These are phyloP conservation scores for Hyperoodon ampullatus DNA, from an alignment of 2,113 vertebrate species.

Conservation along the genomic window DNA sequence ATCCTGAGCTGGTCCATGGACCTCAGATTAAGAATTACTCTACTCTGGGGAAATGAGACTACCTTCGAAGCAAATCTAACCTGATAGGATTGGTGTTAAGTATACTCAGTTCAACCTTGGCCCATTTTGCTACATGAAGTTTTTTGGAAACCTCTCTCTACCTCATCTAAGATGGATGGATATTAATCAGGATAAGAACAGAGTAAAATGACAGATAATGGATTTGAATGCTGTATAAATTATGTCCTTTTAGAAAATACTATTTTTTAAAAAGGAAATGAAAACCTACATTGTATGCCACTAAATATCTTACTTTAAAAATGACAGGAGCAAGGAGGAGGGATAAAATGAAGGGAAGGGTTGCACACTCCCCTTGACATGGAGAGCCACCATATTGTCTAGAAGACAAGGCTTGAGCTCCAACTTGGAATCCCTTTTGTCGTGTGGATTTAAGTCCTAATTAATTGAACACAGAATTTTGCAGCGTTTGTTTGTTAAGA, in stretches of 20 bases:
- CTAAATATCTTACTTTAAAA: conserved; percentile 64
- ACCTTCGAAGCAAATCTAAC: neutral
- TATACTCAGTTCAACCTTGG: neutral
- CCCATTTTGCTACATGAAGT: fast-evolving
- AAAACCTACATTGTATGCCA: conserved; percentile 64
- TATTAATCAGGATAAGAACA: neutral
- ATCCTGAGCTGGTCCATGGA: neutral
- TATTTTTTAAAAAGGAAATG: conserved; percentile 76
- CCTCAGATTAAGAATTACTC: neutral
- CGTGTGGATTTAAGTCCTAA: conserved; percentile 73
- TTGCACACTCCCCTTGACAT: neutral
- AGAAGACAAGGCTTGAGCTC: neutral
- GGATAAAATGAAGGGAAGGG: neutral
- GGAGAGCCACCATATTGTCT: neutral
- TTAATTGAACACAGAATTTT: conserved; percentile 66
- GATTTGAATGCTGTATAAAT: neutral
- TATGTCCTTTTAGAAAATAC: neutral
- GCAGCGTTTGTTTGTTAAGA: conserved; percentile 57
- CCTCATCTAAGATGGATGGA: neutral
- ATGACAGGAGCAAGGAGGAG: neutral
- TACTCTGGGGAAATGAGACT: neutral
- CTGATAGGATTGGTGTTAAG: neutral
- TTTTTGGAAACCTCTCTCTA: neutral
- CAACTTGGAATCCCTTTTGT: conserved; percentile 55
- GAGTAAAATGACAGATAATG: neutral